Evolutionary conservation across 2,888 invertebrate genomes (phyloP).

Genomic region (Ischnus inquisitorius): DNA sequence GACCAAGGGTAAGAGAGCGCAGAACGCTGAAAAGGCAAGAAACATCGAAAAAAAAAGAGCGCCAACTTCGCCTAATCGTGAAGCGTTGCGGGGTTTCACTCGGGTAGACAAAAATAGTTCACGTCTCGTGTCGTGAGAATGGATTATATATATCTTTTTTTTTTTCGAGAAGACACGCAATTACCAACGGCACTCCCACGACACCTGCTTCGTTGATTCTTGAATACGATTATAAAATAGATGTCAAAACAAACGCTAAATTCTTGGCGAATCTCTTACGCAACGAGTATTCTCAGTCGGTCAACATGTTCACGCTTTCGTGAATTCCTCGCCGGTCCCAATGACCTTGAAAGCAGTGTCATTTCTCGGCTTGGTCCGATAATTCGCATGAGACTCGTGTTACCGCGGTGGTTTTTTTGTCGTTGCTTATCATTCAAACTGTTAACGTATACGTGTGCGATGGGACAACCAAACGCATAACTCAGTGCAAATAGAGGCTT

Average conservation of each 20-base stretch:
- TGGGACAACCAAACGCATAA: conserved; percentile 3
- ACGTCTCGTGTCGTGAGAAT: background rate
- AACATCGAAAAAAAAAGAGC: conserved; percentile 17
- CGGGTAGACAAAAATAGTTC: conserved; percentile 33
- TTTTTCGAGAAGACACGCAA: background rate
- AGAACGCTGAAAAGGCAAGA: conserved; percentile 14
- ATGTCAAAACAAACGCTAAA: background rate
- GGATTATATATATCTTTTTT: background rate
- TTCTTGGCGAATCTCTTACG: background rate
- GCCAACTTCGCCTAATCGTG: background rate
- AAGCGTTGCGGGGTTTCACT: conserved; percentile 18
- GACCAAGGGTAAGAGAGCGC: background rate
- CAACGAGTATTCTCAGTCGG: conserved; percentile 29
- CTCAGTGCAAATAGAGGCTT: background rate
- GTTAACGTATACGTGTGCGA: conserved; percentile 6
- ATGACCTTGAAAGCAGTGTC: conserved; percentile 10
- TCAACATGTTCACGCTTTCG: conserved; percentile 43
- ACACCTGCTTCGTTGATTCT: background rate
- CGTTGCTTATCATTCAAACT: background rate
- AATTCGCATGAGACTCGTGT: conserved; percentile 31
- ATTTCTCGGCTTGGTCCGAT: conserved; percentile 14
- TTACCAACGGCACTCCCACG: conserved; percentile 3
- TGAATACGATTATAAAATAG: conserved; percentile 28
- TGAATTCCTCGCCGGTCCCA: background rate
- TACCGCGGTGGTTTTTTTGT: conserved; percentile 10